Conservation (phyloP, 2,797 vertebrate species). For the Monodelphis domestica region DNA sequence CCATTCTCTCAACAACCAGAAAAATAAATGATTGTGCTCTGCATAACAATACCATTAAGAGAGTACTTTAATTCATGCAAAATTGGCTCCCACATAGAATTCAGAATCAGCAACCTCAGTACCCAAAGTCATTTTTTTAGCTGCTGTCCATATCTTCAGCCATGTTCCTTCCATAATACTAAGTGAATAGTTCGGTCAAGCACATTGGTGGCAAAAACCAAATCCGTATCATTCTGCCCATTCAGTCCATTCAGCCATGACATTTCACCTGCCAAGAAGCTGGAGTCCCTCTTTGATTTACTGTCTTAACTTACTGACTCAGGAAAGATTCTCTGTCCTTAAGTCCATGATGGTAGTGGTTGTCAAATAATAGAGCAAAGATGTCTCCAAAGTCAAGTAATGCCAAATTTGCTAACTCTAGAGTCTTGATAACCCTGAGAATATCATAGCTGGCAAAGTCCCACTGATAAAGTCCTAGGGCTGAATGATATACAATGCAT, state of each 20-base stretch:
- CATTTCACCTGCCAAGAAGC: constrained; percentile 93
- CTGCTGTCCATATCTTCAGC: constrained; percentile 82
- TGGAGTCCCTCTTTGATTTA: constrained; percentile 95
- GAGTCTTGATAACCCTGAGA: constrained; percentile 97
- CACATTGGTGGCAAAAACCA: constrained; percentile 97
- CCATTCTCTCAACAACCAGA: constrained; percentile 68
- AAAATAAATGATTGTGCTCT: constrained; percentile 83
- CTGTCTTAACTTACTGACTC: too few species aligned
- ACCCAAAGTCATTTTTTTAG: constrained; percentile 44
- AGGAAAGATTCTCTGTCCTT: constrained; percentile 92
- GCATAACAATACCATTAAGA: constrained; percentile 80
- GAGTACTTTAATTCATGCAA: constrained; percentile 92
- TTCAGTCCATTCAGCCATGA: constrained; percentile 94
- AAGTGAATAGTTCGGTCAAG: constrained; percentile 97
- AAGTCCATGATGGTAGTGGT: constrained; percentile 95
- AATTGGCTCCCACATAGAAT: constrained; percentile 79
- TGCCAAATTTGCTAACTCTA: constrained; percentile 92
- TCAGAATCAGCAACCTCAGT: constrained; percentile 71
- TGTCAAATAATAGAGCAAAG: constrained; percentile 95
- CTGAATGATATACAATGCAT: constrained; percentile 94
- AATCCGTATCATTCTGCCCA: constrained; percentile 92
- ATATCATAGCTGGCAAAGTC: constrained; percentile 97
- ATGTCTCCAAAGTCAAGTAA: constrained; percentile 93
- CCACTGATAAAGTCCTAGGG: constrained; percentile 96
- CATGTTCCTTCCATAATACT: constrained; percentile 95